A percentile compares a stretch with the other conserved stretches of the same genome.
Evolutionary conservation across 1,140 invertebrate genomes (phyloP).

Genomic region (Drosophila suzukii): DNA sequence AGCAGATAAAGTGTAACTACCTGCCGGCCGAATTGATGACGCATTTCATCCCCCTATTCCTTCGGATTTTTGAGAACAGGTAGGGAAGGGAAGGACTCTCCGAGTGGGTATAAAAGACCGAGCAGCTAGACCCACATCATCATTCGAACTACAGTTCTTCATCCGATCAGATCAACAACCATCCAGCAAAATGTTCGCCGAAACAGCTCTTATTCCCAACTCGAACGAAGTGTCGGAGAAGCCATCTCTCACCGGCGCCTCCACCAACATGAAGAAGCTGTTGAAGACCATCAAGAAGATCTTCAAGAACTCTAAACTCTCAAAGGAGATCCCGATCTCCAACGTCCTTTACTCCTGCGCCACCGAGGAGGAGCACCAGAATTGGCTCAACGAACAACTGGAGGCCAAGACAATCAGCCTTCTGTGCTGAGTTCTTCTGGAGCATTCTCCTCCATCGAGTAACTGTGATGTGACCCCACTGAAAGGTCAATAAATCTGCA

Average conservation of each 20-base stretch:
- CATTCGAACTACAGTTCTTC: slow-evolving; percentile 55
- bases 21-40: slow-evolving; percentile 21
- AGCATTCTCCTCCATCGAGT: slow-evolving; percentile 10
- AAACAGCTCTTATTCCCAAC: slow-evolving; percentile 30
- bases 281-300: slow-evolving; percentile 57
- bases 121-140: slow-evolving; percentile 17
- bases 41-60: slow-evolving; percentile 16
- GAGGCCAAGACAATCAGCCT: slow-evolving; percentile 35
- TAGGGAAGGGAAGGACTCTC: slow-evolving; percentile 15
- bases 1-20: slow-evolving; percentile 22
- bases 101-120: slow-evolving; percentile 54
- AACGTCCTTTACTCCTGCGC: slow-evolving; percentile 22
- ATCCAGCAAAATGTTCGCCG: slow-evolving; percentile 50
- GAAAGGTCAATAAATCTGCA: slow-evolving; percentile 42
- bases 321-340: slow-evolving; percentile 12
- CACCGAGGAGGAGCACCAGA: slow-evolving; percentile 71
- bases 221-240: slow-evolving; percentile 32
- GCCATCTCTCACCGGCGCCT: slow-evolving; percentile 50
- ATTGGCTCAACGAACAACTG: slow-evolving; percentile 72
- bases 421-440: slow-evolving; percentile 15
- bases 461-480: slow-evolving; percentile 63
- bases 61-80: background rate
- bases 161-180: slow-evolving; percentile 31
- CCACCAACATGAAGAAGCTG: slow-evolving; percentile 63
- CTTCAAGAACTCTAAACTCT: slow-evolving; percentile 40